A percentile compares a stretch with the other conserved stretches of the same genome.
Evolutionary conservation across 2,888 invertebrate species (phyloP).

Genomic region (Agriopis aurantiaria): DNA sequence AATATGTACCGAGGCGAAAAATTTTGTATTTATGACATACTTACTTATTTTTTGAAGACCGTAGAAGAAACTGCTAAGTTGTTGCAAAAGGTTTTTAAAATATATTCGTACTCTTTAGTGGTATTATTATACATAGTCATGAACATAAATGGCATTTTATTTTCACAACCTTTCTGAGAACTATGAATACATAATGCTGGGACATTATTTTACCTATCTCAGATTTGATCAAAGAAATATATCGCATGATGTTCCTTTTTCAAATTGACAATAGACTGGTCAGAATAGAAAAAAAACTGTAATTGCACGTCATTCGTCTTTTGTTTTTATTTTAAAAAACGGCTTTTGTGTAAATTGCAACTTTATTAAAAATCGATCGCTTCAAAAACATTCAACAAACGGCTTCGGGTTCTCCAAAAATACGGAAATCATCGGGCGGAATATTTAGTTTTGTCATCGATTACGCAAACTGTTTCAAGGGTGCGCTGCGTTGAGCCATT

Average conservation of each 20-base stretch:
- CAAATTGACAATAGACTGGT: neutral
- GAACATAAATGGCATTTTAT: neutral
- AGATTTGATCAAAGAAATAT: slow-evolving; percentile 19
- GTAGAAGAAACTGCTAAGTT: neutral
- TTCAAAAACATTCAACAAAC: slow-evolving; percentile 48
- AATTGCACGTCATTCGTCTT: neutral
- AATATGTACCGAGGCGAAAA: too few species aligned
- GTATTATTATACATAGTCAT: neutral
- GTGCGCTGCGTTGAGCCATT: slow-evolving; percentile 79
- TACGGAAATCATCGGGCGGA: slow-evolving; percentile 86
- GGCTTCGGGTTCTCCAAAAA: slow-evolving; percentile 75
- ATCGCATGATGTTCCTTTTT: slow-evolving; percentile 11
- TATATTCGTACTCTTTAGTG: neutral
- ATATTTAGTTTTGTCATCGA: slow-evolving; percentile 87
- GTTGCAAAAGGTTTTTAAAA: neutral
- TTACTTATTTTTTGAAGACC: too few species aligned
- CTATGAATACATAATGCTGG: slow-evolving; percentile 16
- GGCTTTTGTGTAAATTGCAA: neutral
- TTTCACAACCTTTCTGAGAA: slow-evolving; percentile 23
- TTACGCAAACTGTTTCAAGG: slow-evolving; percentile 87
- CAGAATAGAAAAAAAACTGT: neutral
- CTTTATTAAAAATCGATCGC: slow-evolving; percentile 12
- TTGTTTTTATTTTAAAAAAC: too few species aligned
- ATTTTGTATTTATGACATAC: too few species aligned
- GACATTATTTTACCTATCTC: slow-evolving; percentile 1